These are phyloP conservation scores for Bathybates hornii DNA, from an alignment of 2,113 vertebrate genomes.

Conservation along the genomic window DNA sequence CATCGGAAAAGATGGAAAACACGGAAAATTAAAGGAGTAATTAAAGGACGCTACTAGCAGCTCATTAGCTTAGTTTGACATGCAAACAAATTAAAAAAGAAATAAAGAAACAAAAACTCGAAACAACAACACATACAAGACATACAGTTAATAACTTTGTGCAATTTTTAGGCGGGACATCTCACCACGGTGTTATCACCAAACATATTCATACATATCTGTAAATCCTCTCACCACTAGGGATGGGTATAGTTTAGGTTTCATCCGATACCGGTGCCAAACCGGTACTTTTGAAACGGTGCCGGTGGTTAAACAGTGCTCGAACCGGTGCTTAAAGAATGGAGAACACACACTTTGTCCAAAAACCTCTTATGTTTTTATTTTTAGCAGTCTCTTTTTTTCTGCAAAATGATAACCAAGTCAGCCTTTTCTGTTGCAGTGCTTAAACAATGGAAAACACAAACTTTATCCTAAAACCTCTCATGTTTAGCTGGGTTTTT, in stretches of 20 bases:
- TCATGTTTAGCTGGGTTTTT: no score
- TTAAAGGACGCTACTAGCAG: neutral
- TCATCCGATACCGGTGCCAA: accelerated
- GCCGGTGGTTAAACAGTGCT: accelerated
- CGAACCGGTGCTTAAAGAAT: accelerated
- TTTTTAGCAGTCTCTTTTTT: neutral
- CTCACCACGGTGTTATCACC: neutral
- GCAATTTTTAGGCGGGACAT: neutral
- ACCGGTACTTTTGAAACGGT: accelerated
- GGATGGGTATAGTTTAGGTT: neutral
- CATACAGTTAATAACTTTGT: neutral
- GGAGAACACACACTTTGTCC: accelerated
- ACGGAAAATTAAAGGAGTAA: accelerated
- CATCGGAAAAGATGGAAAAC: neutral
- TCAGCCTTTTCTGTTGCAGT: neutral
- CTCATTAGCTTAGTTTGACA: neutral
- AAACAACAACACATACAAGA: neutral
- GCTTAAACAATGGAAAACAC: accelerated
- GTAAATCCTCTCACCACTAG: neutral
- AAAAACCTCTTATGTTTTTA: neutral
- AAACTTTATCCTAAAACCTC: accelerated
- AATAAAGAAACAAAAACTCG: neutral
- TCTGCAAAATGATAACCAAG: neutral
- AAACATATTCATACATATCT: neutral
- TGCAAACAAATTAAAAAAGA: neutral